Percentiles rank a stretch among this genome's conserved stretches.
Evolutionary conservation across 2,113 vertebrate genomes (phyloP).

Genomic region (Leucopsar rothschildi): DNA sequence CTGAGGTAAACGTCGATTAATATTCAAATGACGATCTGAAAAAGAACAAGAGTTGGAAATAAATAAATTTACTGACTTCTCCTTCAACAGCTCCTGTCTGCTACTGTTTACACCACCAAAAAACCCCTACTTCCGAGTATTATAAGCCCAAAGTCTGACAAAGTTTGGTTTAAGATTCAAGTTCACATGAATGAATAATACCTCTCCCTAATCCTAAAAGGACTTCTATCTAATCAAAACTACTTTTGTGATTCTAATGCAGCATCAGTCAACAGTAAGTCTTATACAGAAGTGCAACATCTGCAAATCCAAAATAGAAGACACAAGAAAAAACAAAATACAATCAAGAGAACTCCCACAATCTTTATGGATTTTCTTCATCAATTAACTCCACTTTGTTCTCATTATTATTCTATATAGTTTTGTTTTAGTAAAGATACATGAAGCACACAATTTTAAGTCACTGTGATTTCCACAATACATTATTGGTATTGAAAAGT

Average conservation of each 20-base stretch:
- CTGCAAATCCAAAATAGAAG: background rate
- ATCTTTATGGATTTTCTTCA: background rate
- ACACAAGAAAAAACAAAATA: background rate
- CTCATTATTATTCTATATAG: background rate
- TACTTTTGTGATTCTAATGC: background rate
- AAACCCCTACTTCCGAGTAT: background rate
- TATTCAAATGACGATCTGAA: constrained; percentile 69
- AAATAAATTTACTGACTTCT: background rate
- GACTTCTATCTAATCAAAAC: background rate
- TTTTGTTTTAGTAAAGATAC: background rate
- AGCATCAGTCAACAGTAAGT: background rate
- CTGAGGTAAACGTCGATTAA: constrained; percentile 77
- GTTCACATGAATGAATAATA: background rate
- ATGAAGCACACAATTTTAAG: background rate
- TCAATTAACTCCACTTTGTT: background rate
- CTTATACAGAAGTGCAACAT: background rate
- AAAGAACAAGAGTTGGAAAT: constrained; percentile 66
- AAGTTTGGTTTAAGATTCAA: background rate
- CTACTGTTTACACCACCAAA: background rate
- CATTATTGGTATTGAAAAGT: background rate
- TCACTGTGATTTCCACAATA: background rate
- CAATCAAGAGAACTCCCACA: background rate
- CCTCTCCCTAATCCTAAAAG: background rate
- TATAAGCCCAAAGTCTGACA: background rate
- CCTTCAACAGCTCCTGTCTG: background rate